phyloP scores from a whole-genome alignment of 2,113 vertebrate genomes.

The Centrocercus urophasianus region DNA sequence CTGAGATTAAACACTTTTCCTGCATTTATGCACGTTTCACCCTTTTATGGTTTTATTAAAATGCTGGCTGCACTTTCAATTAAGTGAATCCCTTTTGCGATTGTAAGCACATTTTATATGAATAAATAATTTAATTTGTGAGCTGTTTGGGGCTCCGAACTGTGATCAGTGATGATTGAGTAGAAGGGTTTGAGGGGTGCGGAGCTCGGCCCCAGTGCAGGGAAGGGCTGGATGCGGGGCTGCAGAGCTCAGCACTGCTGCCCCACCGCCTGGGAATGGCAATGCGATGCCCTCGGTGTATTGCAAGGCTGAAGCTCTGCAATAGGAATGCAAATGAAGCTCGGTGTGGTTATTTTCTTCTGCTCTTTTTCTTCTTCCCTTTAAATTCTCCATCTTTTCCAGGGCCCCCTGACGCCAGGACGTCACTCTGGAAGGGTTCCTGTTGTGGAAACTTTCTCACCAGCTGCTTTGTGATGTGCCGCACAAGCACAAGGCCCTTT shows the following conservation, averaged over 20 bases:
- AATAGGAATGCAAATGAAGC: neutral
- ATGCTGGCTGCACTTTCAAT: slow-evolving; percentile 43
- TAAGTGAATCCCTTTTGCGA: slow-evolving; percentile 15
- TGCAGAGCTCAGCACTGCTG: neutral
- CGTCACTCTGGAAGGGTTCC: neutral
- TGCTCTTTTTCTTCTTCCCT: neutral
- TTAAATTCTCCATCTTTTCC: neutral
- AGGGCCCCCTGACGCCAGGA: neutral
- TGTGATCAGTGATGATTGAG: rapidly evolving
- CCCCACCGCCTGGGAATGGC: neutral
- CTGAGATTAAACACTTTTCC: slow-evolving; percentile 47
- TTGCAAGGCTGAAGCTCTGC: neutral
- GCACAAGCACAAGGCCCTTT: neutral
- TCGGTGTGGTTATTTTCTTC: neutral
- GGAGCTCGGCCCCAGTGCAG: neutral
- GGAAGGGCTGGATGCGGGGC: neutral
- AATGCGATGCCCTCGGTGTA: rapidly evolving
- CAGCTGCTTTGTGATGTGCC: slow-evolving; percentile 9
- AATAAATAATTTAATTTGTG: slow-evolving; percentile 23
- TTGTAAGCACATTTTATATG: slow-evolving; percentile 20
- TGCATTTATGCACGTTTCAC: slow-evolving; percentile 36
- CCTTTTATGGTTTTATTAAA: slow-evolving; percentile 58
- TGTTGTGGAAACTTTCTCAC: neutral
- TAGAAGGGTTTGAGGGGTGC: neutral
- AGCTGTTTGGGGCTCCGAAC: neutral